phyloP scores from a whole-genome alignment of 2,888 invertebrate species.

The Drosophila fulvimacula region DNA sequence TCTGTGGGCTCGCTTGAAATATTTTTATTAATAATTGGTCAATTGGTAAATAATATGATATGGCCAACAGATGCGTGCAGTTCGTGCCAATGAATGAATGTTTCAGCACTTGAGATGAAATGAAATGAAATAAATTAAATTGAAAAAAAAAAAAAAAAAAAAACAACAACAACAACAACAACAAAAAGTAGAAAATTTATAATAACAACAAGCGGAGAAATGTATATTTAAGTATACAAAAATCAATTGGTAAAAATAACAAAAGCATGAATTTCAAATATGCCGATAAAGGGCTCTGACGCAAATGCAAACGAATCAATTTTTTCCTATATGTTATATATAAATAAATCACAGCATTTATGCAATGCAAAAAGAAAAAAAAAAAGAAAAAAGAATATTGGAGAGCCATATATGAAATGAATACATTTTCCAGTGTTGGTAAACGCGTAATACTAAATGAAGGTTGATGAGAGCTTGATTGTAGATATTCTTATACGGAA shows the following conservation, averaged over 20 bases:
- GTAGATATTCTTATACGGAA: no score
- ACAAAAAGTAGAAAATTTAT: conserved; percentile 11
- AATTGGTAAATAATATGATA: conserved; percentile 49
- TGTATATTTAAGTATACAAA: conserved; percentile 44
- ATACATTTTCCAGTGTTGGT: background rate
- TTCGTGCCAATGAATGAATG: conserved; percentile 70
- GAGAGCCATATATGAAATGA: conserved; percentile 1
- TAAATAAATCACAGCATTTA: conserved; percentile 47
- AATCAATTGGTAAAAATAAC: conserved; percentile 56
- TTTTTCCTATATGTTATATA: conserved; percentile 8
- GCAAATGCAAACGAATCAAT: conserved; percentile 59
- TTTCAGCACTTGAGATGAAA: conserved; percentile 59
- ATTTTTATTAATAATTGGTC: conserved; percentile 40
- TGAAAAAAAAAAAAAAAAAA: conserved; percentile 19
- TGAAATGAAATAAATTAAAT: conserved; percentile 35
- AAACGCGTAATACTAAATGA: no score
- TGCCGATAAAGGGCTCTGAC: conserved; percentile 62
- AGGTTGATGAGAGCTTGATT: no score
- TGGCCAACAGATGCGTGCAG: conserved; percentile 60
- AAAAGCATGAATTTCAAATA: conserved; percentile 50
- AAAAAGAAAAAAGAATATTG: no score
- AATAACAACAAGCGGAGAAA: conserved; percentile 22
- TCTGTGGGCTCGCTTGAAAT: conserved; percentile 24
- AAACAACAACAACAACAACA: background rate
- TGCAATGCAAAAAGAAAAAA: conserved; percentile 26